Evolutionary conservation across 2,888 invertebrate genomes (phyloP), one percentile per base, ranked within the genome.

Genomic region (Mesochorus sp.): DNA sequence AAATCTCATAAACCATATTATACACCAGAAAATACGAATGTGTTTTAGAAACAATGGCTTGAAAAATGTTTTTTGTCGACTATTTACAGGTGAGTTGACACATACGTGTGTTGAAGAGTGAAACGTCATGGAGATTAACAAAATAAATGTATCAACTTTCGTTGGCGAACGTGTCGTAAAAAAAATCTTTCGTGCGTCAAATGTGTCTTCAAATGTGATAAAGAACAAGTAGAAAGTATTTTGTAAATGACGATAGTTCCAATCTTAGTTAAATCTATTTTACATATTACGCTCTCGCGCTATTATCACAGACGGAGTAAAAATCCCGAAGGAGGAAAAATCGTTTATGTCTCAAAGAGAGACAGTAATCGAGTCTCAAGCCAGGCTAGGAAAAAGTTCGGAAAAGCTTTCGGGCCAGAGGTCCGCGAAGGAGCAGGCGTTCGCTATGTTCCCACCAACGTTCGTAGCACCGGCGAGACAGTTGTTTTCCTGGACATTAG

Each of bases 321-420:
- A 57, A 59, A 73, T 73, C 61, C 47, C 61, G 61, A 76, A 49
- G 28, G 24, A 31, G 39, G n/a, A 47, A 24, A 26, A 51, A 61
- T 49, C 10, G 6, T 42, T 51, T 31, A 12, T n/a, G 5, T 10
- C 2, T 1, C 12, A 37, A 64, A 14, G 14, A 49, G 49, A 55
- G 47, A 31, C 17, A 26, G 0, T 44, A 17, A 24, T 19, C 4
- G 17, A 14, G 24, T 51, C 24, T 92, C 92, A 96, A 66, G 94
- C 93, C 86, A 96, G 91, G 79, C 94, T 94, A 37, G 96, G 96
- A 91, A 96, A 96, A 83, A 96, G 91, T 91, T 96, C 96, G 78
- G 95, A 94, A 85, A 96, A 94, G 84, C 94, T 94, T 87, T 94
- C 94, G 87, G 95, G 94, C 95, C 95, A 96, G 85, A 94, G 92